A percentile compares a stretch with the other conserved stretches of the same genome.
These are phyloP conservation scores for Ctenodactylus gundi DNA, from an alignment of 2,113 vertebrate species.

Conservation along the genomic window DNA sequence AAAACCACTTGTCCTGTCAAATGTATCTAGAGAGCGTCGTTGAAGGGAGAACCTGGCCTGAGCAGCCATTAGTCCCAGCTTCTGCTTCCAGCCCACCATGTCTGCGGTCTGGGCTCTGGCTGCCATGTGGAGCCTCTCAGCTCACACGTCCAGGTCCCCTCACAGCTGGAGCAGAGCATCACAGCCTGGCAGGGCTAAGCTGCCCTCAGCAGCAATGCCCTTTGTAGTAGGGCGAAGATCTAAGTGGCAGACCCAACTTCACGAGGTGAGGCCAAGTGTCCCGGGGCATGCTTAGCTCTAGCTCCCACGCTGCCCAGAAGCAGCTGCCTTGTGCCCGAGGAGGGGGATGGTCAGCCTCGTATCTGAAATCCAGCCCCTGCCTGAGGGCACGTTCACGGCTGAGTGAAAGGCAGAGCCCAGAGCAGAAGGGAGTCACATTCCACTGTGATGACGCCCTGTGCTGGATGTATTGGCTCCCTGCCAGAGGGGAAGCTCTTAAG, in stretches of 20 bases:
- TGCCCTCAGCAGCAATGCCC: background rate
- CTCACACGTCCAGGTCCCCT: background rate
- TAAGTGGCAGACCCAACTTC: constrained; percentile 65
- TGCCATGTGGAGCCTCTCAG: background rate
- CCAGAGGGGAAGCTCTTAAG: constrained; percentile 76
- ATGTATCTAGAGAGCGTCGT: background rate
- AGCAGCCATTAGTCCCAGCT: background rate
- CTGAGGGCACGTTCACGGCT: constrained; percentile 68
- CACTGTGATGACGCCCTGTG: constrained; percentile 65
- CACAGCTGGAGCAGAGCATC: background rate
- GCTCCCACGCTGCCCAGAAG: constrained; percentile 74
- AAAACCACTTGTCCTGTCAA: background rate
- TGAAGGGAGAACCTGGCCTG: fast-evolving
- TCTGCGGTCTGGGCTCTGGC: background rate
- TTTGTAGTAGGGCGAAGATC: background rate
- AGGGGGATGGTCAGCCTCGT: constrained; percentile 72
- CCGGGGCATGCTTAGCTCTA: constrained; percentile 57
- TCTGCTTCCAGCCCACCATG: background rate
- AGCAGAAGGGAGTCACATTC: constrained; percentile 73
- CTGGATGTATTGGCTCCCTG: constrained; percentile 73
- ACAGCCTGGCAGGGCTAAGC: background rate
- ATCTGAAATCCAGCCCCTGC: constrained; percentile 79
- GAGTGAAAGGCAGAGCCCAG: constrained; percentile 70
- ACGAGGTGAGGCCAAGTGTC: constrained; percentile 52
- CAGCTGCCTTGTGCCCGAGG: constrained; percentile 72